These are phyloP conservation scores for Nomada ruficornis DNA, from an alignment of 2,888 invertebrate species.

Conservation along the genomic window DNA sequence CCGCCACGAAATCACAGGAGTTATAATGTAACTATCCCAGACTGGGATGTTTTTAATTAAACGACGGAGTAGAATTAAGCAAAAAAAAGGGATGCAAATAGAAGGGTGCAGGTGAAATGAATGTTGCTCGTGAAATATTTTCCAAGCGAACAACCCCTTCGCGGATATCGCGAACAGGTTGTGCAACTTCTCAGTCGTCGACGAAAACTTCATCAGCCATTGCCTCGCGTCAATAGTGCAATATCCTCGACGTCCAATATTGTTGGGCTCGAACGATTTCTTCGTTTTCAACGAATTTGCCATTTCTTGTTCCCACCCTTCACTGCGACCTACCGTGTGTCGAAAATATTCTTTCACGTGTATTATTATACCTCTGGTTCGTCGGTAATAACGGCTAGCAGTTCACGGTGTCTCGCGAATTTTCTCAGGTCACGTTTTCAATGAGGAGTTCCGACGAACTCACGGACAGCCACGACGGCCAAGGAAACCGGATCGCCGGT, in stretches of 20 bases:
- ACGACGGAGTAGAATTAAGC: background rate
- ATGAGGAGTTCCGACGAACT: background rate
- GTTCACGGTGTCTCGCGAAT: background rate
- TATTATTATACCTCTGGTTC: too few relatives aligned
- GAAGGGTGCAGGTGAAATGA: background rate
- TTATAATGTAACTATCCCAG: constrained; percentile 16
- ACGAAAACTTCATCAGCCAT: too few relatives aligned
- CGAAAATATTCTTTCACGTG: too few relatives aligned
- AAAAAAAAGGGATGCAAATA: too few relatives aligned
- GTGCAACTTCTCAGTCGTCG: too few relatives aligned
- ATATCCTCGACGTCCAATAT: background rate
- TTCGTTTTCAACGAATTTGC: background rate
- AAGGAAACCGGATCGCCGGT: background rate
- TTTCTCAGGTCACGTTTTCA: background rate
- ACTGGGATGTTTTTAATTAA: constrained; percentile 30
- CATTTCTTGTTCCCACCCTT: background rate
- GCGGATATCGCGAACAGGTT: too few relatives aligned
- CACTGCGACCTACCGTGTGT: background rate
- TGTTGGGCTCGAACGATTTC: too few relatives aligned
- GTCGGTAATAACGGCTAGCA: too few relatives aligned
- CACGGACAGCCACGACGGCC: background rate
- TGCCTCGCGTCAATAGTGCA: background rate
- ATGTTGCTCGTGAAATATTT: constrained; percentile 2
- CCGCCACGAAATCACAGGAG: background rate
- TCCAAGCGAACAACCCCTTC: background rate